These are phyloP conservation scores for Chlorospingus flavigularis DNA, from an alignment of 2,797 vertebrate species.

Conservation along the genomic window DNA sequence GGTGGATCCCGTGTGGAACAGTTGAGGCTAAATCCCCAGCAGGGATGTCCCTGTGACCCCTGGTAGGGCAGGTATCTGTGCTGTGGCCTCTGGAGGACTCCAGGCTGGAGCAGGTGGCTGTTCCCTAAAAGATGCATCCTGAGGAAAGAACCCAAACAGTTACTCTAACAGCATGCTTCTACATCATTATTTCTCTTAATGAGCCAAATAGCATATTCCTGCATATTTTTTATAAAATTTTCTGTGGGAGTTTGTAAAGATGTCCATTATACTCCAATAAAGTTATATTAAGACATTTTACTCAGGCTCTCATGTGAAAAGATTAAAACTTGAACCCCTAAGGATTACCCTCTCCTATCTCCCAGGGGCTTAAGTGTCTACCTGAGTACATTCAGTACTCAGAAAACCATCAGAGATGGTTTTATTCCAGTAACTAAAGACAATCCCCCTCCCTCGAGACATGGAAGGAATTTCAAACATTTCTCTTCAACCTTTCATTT, in stretches of 20 bases:
- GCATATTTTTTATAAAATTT: neutral
- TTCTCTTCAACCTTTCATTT: neutral
- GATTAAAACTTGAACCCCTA: neutral
- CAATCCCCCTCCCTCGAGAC: neutral
- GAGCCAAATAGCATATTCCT: neutral
- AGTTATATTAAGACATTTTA: neutral
- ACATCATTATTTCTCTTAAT: neutral
- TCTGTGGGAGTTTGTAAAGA: neutral
- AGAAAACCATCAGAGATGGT: neutral
- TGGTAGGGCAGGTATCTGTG: rapidly evolving
- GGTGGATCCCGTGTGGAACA: neutral
- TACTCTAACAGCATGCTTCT: neutral
- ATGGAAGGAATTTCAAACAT: neutral
- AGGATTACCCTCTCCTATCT: neutral
- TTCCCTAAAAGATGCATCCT: neutral
- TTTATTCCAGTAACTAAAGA: neutral
- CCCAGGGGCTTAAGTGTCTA: neutral
- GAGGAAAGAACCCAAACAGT: neutral
- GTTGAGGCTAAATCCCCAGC: neutral
- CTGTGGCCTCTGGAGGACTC: too few relatives aligned
- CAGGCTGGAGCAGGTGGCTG: neutral
- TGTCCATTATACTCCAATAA: neutral
- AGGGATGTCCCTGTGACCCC: neutral
- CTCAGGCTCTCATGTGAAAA: neutral
- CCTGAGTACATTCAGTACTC: neutral